These are phyloP conservation scores for Silvanus unidentatus DNA, from an alignment of 2,888 invertebrate genomes.

Conservation along the genomic window DNA sequence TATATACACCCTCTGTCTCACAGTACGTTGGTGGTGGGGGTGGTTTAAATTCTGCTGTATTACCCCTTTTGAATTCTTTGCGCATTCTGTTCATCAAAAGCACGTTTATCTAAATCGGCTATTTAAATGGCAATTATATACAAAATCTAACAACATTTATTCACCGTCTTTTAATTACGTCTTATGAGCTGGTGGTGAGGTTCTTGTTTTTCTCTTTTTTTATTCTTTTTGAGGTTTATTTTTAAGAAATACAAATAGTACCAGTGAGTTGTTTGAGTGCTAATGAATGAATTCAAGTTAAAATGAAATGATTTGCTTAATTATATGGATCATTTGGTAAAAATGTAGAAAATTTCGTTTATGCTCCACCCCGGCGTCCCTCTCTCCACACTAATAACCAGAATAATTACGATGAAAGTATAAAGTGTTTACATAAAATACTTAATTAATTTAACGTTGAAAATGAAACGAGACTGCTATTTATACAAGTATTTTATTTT, in stretches of 20 bases:
- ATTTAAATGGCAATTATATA: no score
- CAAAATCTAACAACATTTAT: no score
- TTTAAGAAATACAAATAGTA: neutral
- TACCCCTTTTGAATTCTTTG: constrained; percentile 22
- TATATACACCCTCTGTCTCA: constrained; percentile 26
- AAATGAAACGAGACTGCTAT: no score
- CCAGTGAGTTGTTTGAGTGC: neutral
- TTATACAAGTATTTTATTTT: no score
- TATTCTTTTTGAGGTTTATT: neutral
- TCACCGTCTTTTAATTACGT: no score
- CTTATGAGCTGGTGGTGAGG: no score
- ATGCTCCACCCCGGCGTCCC: neutral
- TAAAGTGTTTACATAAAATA: constrained; percentile 20
- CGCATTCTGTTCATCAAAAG: constrained; percentile 11
- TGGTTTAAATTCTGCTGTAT: constrained; percentile 8
- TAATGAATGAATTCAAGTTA: neutral
- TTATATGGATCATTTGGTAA: no score
- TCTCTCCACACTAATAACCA: neutral
- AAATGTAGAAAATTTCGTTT: no score
- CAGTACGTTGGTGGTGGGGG: constrained; percentile 16
- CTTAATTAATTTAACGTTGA: constrained; percentile 23
- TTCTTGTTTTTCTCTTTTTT: neutral
- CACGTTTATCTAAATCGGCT: no score
- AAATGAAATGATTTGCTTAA: no score
- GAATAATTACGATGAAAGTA: constrained; percentile 11